Percentiles rank a stretch among this genome's conserved stretches.
phyloP scores from a whole-genome alignment of 2,888 invertebrate genomes.

The Paralinhomoeus sp. region DNA sequence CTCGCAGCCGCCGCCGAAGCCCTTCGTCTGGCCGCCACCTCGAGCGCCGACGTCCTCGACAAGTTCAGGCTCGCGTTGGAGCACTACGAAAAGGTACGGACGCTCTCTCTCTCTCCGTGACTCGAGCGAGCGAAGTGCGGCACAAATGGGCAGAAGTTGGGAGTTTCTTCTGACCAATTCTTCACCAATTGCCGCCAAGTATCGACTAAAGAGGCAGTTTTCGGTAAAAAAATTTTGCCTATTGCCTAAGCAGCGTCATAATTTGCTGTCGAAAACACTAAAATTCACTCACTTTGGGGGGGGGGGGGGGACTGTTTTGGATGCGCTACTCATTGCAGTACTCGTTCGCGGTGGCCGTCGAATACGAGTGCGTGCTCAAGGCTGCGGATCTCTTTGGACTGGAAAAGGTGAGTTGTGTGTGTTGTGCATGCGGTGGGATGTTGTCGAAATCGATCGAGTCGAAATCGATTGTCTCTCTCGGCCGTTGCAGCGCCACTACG shows the following conservation, averaged over 20 bases:
- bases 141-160: too few relatives aligned
- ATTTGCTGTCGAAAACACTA: too few relatives aligned
- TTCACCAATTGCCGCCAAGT: too few relatives aligned
- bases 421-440: not conserved
- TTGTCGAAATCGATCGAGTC: too few relatives aligned
- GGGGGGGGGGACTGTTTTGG: too few relatives aligned
- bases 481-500: not conserved
- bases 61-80: slow-evolving; percentile 17
- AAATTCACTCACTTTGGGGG: not conserved
- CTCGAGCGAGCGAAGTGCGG: too few relatives aligned
- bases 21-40: not conserved
- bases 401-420: not conserved
- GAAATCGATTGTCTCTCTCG: not conserved
- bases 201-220: too few relatives aligned
- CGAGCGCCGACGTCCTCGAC: slow-evolving; percentile 12
- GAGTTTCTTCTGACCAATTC: too few relatives aligned
- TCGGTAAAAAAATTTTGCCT: too few relatives aligned
- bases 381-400: slow-evolving; percentile 12
- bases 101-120: too few relatives aligned
- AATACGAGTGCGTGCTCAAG: slow-evolving; percentile 22
- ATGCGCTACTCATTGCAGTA: too few relatives aligned
- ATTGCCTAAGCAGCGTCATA: too few relatives aligned
- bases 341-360: slow-evolving; percentile 17
- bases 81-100: slow-evolving; percentile 12
- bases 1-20: not conserved